Evolutionary conservation across 2,888 invertebrate genomes (phyloP), one percentile per base, ranked within the genome.

Genomic region (Andrena dorsata): DNA sequence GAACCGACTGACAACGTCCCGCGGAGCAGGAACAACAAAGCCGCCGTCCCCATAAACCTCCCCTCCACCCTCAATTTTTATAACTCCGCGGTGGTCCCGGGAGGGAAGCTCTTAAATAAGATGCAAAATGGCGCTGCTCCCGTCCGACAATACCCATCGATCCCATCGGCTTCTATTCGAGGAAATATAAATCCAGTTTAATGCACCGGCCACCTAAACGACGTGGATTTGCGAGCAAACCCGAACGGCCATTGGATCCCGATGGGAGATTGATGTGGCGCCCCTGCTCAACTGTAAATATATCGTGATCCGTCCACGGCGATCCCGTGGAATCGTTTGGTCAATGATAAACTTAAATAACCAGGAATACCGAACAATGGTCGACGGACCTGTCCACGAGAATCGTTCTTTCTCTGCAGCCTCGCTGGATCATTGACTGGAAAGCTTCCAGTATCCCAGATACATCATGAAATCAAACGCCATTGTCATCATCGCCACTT

Each of bases 161-260:
- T 83, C 60, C 64, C 20, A 47, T 77, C 74, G 70, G 26, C 49
- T 28, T 32, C 82, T 75, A 78, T 82, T 78, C 83, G 78, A 70
- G 73, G 78, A 82, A 83, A 82, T 72, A 83, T 84, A 84, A 84
- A 83, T 84, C 76, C 79, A 41, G 75, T 83, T 84, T 82, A 83
- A 83, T 84, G 83, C 83, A 82, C 79, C 83, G 69, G 65, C 79
- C 72, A 66, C 64, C 65, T 69, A 76, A 84, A 84, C 79, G 79
- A 79, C 77, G 64, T 71, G 82, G 82, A 83, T 82, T 83, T 82
- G 75, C 82, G 74, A 82, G 68, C 83, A 68, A 56, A 76, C 63
- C 73, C 30, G 66, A 74, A 74, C 70, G 83, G 75, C 78, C 64
- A 64, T 82, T 78, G 60, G 30, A 60, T 63, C 58, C 30, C 83